A percentile compares a stretch with the other conserved stretches of the same genome.
Conservation (phyloP, 1,140 invertebrate species). For the Tetragnatha versicolor region DNA sequence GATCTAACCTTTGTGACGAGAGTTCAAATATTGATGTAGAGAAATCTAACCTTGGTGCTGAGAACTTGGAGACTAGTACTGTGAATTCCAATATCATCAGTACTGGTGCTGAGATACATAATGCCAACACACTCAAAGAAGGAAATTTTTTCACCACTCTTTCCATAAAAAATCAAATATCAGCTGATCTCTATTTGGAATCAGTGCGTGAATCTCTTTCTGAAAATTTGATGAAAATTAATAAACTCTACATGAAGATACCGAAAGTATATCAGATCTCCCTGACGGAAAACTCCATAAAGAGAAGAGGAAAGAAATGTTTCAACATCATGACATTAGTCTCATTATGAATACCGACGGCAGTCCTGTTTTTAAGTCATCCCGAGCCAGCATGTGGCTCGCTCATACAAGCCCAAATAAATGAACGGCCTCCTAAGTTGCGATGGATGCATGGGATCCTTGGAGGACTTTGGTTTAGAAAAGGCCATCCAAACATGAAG, state of each 20-base stretch:
- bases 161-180: neutral
- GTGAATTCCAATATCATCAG: too few species aligned
- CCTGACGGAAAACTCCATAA: neutral
- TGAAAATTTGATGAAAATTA: neutral
- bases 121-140: too few species aligned
- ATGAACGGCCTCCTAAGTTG: neutral
- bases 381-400: slow-evolving; percentile 4
- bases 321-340: neutral
- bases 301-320: neutral
- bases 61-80: too few species aligned
- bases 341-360: neutral
- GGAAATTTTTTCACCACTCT: neutral
- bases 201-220: neutral
- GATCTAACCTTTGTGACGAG: too few species aligned
- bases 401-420: neutral
- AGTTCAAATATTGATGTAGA: too few species aligned
- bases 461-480: too few species aligned
- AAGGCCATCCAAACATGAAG: too few species aligned
- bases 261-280: neutral
- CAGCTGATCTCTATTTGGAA: neutral
- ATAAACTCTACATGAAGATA: neutral
- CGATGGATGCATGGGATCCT: neutral
- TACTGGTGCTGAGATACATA: too few species aligned
- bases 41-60: too few species aligned
- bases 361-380: too few species aligned